These are phyloP conservation scores for Erpetoichthys calabaricus DNA, from an alignment of 2,797 vertebrate genomes.

Conservation along the genomic window DNA sequence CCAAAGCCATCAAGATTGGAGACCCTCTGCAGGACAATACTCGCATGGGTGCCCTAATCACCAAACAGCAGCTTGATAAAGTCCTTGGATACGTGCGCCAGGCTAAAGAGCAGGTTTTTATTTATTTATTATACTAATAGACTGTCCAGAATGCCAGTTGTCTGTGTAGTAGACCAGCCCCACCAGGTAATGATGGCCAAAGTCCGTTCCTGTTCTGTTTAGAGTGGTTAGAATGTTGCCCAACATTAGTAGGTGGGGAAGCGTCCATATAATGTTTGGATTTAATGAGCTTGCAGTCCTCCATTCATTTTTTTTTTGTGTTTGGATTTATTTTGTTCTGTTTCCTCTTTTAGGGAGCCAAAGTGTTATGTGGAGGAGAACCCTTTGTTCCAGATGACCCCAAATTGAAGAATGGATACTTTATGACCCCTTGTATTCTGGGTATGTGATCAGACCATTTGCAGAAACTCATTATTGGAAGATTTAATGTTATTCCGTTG, in stretches of 20 bases:
- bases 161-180: not conserved
- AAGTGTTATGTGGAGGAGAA: slow-evolving; percentile 78
- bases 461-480: not conserved
- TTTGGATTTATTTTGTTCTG: slow-evolving; percentile 1
- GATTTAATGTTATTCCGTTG: not conserved
- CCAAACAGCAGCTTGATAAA: slow-evolving; percentile 68
- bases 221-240: no score
- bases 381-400: slow-evolving; percentile 59
- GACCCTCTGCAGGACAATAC: slow-evolving; percentile 74
- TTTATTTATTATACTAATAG: no score
- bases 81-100: slow-evolving; percentile 66
- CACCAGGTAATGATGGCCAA: no score
- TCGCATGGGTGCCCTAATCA: slow-evolving; percentile 89
- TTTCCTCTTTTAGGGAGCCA: slow-evolving; percentile 62
- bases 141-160: no score
- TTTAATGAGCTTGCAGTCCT: no score
- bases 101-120: slow-evolving; percentile 45
- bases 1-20: slow-evolving; percentile 71
- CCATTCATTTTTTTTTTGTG: not conserved
- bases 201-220: no score
- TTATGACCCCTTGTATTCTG: slow-evolving; percentile 77
- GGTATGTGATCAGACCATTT: slow-evolving; percentile 38
- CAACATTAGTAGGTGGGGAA: no score
- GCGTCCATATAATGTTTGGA: no score
- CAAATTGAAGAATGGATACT: slow-evolving; percentile 75